phyloP scores from a whole-genome alignment of 2,797 vertebrate species.

The Argyrosomus regius region DNA sequence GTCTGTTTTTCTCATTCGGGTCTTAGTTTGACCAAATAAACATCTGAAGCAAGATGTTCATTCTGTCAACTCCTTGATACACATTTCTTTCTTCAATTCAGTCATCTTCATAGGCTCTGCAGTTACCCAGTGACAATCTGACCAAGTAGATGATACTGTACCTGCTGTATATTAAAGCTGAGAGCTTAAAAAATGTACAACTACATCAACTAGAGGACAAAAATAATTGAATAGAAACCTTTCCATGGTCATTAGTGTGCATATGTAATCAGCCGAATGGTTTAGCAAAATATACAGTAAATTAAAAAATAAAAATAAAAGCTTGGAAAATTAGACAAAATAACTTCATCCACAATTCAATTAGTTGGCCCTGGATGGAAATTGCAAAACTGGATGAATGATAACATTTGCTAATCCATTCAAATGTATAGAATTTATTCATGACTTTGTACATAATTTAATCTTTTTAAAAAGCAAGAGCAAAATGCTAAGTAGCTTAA shows the following conservation, averaged over 20 bases:
- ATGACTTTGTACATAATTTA: constrained; percentile 72
- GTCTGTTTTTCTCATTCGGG: background rate
- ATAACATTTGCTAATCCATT: constrained; percentile 73
- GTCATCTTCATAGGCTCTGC: background rate
- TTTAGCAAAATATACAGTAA: constrained; percentile 47
- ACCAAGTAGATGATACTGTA: constrained; percentile 10
- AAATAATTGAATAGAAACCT: constrained; percentile 26
- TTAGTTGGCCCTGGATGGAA: constrained; percentile 52
- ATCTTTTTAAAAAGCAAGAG: constrained; percentile 73
- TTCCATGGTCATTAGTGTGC: constrained; percentile 32
- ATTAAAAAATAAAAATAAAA: constrained; percentile 9
- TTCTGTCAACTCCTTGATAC: background rate
- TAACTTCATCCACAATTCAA: constrained; percentile 60
- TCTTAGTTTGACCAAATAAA: background rate
- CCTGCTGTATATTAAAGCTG: constrained; percentile 17
- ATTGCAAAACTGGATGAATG: constrained; percentile 64
- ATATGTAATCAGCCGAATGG: constrained; percentile 50
- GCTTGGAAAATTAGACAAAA: constrained; percentile 60
- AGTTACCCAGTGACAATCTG: background rate
- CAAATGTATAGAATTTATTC: constrained; percentile 77
- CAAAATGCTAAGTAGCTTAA: constrained; percentile 79
- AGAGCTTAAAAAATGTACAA: constrained; percentile 32
- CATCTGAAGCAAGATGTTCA: background rate
- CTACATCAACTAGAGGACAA: constrained; percentile 33
- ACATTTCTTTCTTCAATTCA: constrained; percentile 1